Evolutionary conservation across 2,888 invertebrate genomes (phyloP).

Genomic region (Nomada ruficornis): DNA sequence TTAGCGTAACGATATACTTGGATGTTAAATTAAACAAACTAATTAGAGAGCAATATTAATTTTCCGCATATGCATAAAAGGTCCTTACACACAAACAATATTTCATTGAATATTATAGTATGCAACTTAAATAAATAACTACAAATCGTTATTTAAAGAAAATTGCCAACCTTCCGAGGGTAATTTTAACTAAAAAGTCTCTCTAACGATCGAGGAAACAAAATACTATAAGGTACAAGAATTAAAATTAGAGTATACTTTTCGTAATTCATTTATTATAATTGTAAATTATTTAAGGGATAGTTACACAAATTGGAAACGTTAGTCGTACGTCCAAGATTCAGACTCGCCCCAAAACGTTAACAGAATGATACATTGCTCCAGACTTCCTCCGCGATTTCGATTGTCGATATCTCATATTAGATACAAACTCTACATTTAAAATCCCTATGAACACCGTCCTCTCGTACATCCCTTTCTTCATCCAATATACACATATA

Average conservation of each 20-base stretch:
- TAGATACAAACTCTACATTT: conserved; percentile 45
- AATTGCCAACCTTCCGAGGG: too few species aligned
- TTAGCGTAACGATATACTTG: too few species aligned
- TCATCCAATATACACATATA: not conserved
- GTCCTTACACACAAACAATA: too few species aligned
- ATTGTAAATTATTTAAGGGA: conserved; percentile 69
- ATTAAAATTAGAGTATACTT: not conserved
- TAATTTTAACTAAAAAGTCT: too few species aligned
- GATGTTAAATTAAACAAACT: too few species aligned
- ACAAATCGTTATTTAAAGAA: too few species aligned
- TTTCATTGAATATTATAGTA: too few species aligned
- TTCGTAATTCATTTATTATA: conserved; percentile 68
- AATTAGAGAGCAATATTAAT: too few species aligned
- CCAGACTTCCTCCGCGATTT: conserved; percentile 55
- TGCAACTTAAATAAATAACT: too few species aligned
- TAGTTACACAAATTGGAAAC: conserved; percentile 70
- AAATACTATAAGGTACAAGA: not conserved
- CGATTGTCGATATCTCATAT: conserved; percentile 38
- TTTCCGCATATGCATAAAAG: too few species aligned
- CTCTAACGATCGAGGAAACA: not conserved
- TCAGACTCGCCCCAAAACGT: conserved; percentile 48
- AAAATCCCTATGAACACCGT: conserved; percentile 41
- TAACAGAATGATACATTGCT: conserved; percentile 56
- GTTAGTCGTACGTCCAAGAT: conserved; percentile 59
- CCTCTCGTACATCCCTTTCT: not conserved